Base-by-base conservation (phyloP, 2,797 vertebrate species). In the Phrynocephalus guinanensis region DNA sequence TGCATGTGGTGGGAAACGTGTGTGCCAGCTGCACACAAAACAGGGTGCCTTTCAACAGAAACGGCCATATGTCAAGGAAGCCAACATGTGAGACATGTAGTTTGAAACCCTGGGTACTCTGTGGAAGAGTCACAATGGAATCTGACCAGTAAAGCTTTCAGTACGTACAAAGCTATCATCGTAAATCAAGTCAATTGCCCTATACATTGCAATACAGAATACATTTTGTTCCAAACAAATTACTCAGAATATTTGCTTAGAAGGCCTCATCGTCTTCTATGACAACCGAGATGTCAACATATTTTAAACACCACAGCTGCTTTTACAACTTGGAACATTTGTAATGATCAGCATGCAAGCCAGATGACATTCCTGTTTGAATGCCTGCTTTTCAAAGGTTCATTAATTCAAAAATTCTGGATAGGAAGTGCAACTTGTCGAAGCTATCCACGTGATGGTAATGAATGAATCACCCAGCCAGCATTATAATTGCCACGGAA, bases 351-450 rank as follows among this genome's bases (percentile, higher is more conserved):
- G 85, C 3, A 68, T 1, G 15, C 18, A 44, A 44, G 18, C 63
- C 89, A 1, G 82, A 77, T 63, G 82, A 86, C 90, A 85, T 48
- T 86, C 71, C 48, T 63, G 28, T 79, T 90, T 70, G 30, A 66
- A 78, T 86, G 91, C 89, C 26, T 78, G 66, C 89, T 84, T 86
- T 91, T 71, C 79, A 91, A 18, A 91, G 91, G 78, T 90, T 90
- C 75, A 80, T 91, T 94, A 93, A 89, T 60, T 93, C 50, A 77
- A 22, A 52, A 0, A 0, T 72, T 88, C 86, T 88, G 90, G 91
- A 87, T 28, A 68, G 73, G 56, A 72, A 90, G 91, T 89, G 89
- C 48, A 87, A 82, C 50, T 86, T 0, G 82, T 88, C 63, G 89
- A 90, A 90, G 7, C 0, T 68, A 90, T 89, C 86, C 86, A 92